A percentile compares a stretch with the other conserved stretches of the same genome.
Conservation (phyloP, 2,113 vertebrate species). For the Oreotrochilus melanogaster region DNA sequence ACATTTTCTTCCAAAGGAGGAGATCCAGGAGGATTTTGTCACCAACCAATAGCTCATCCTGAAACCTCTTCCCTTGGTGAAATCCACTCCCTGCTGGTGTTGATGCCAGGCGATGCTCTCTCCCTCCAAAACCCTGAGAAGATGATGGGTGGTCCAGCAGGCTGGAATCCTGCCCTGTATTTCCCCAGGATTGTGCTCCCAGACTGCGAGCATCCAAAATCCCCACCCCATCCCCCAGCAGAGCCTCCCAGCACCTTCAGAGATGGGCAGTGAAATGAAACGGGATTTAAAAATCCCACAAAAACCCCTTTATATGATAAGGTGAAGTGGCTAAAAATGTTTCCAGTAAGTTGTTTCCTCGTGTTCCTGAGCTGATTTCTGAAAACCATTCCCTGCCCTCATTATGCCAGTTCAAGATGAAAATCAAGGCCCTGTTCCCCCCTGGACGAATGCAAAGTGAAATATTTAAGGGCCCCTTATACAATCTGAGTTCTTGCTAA, state of each 20-base stretch:
- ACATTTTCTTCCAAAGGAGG: background rate
- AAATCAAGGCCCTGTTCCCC: background rate
- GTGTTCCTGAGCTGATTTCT: background rate
- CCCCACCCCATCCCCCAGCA: no score
- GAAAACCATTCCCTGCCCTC: background rate
- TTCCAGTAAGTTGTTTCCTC: background rate
- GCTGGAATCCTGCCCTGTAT: background rate
- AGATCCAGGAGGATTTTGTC: background rate
- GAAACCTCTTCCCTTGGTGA: background rate
- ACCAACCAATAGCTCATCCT: background rate
- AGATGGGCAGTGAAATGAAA: background rate
- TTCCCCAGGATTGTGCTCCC: background rate
- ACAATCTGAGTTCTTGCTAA: background rate
- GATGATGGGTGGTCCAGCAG: no score
- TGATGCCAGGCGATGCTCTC: background rate
- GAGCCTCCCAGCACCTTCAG: background rate
- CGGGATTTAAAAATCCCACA: fast-evolving
- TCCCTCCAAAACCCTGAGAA: background rate
- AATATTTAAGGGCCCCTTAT: background rate
- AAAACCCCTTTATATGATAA: background rate
- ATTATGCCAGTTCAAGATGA: background rate
- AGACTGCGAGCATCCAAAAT: no score
- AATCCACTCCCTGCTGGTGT: fast-evolving
- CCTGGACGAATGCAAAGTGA: background rate
- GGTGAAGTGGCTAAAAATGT: background rate